Evolutionary conservation across 2,113 vertebrate genomes (phyloP).

Genomic region (Phrynosoma platyrhinos): DNA sequence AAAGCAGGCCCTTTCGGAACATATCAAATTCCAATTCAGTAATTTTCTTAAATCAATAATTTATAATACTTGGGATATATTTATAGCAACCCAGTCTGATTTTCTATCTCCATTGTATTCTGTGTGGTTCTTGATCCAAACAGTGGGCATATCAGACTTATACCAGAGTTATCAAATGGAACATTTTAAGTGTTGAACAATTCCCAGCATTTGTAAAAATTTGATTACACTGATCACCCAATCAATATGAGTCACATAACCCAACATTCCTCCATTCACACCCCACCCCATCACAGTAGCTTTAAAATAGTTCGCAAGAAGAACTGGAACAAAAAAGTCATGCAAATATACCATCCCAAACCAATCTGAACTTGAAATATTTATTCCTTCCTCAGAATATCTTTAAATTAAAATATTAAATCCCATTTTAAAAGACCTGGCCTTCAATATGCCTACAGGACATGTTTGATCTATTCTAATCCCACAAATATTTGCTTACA

Average conservation of each 20-base stretch:
- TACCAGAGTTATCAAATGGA: not conserved
- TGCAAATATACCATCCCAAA: not conserved
- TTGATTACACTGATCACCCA: not conserved
- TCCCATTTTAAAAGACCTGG: not conserved
- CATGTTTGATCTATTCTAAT: not conserved
- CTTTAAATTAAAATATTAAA: not conserved
- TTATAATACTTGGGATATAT: not conserved
- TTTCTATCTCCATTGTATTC: not conserved
- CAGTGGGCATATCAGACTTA: not conserved
- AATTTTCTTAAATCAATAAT: not conserved
- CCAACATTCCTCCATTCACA: not conserved
- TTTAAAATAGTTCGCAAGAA: not conserved
- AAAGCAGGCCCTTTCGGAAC: too few relatives aligned
- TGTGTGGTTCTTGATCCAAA: not conserved
- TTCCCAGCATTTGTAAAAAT: not conserved
- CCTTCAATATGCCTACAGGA: not conserved
- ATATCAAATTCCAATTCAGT: too few relatives aligned
- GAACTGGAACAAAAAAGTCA: not conserved
- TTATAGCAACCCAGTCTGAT: not conserved
- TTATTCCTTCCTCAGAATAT: not conserved
- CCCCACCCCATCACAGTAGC: not conserved
- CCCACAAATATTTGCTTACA: not conserved
- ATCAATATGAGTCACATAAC: not conserved
- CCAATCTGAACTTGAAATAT: not conserved
- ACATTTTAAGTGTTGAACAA: not conserved